Base-by-base conservation (phyloP, 53 echinoderm and acorn worm species). In the Luidia sarsii region DNA sequence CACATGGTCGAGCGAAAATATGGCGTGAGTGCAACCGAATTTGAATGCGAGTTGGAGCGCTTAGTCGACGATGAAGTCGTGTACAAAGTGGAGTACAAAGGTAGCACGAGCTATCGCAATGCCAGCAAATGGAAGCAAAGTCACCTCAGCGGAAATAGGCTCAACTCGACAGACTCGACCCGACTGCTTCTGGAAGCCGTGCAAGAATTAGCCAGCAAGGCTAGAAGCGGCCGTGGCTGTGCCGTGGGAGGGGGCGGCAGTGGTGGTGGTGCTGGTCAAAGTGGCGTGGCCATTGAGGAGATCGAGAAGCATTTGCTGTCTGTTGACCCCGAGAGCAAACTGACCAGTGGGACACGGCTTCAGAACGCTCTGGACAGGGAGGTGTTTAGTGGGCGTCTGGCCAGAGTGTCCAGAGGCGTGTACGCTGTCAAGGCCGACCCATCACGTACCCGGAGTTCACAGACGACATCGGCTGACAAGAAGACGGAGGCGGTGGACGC, bases 71-170 rank as follows among this genome's bases (percentile, higher is more conserved):
- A 75, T 14, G 93, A 93, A 65, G 48, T 75, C 61, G 93, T 97
- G 48, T 89, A 91, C 41, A 97, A 97, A 90, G 93, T 93, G 21
- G 96, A 91, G 55, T 97, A 97, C 82, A 97, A 97, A 81, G 97
- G 97, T 48, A 93, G 81, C 67, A 97, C 93, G 48, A 93, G 93
- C 79, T 97, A 97, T 80, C 80, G 97, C 86, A 91, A 97, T 69
- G 93, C 93, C 28, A 88, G 93, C 13, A 97, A 97, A 72, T 97
- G 92, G 93, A 88, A 85, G 37, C 90, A 89, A 89, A 91, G 89
- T 67, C 93, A 90, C 51, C 80, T 93, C 0, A 89, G 92, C 39
- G 97, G 97, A 35, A 90, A 83, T 57, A 60, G 82, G 41, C 83
- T 93, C 31, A 97, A 97, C 48, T 97, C 97, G 27, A 48, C 88